Evolutionary conservation across 2,888 invertebrate species (phyloP).

Genomic region (Auanema freiburgensis): DNA sequence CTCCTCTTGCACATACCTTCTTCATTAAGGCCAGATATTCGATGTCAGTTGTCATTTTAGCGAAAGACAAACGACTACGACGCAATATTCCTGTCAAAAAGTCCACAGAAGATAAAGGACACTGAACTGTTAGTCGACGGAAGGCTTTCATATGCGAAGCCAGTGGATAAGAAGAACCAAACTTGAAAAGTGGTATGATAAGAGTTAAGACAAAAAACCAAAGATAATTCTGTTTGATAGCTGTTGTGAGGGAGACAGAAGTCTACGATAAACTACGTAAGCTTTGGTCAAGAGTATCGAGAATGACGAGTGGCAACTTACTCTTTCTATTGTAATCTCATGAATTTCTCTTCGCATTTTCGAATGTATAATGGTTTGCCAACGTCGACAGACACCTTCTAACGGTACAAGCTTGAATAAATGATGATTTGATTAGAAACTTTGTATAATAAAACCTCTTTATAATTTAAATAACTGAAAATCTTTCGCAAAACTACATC

Average conservation of each 20-base stretch:
- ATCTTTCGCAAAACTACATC: slow-evolving; percentile 41
- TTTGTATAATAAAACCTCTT: slow-evolving; percentile 15
- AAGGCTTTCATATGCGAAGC: slow-evolving; percentile 37
- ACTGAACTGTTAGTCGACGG: slow-evolving; percentile 36
- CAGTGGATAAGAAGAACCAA: slow-evolving; percentile 31
- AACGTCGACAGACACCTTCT: slow-evolving; percentile 43
- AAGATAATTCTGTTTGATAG: background rate
- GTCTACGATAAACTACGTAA: background rate
- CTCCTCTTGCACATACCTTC: slow-evolving; percentile 15
- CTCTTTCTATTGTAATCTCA: slow-evolving; percentile 40
- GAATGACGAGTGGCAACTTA: slow-evolving; percentile 14
- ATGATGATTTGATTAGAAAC: background rate
- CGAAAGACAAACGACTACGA: slow-evolving; percentile 33
- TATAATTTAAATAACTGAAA: slow-evolving; percentile 26
- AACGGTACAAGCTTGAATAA: slow-evolving; percentile 26
- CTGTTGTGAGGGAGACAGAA: background rate
- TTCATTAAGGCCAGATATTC: slow-evolving; percentile 39
- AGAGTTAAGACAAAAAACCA: background rate
- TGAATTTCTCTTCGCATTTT: slow-evolving; percentile 36
- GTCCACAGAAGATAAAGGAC: slow-evolving; percentile 37
- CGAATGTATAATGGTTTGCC: slow-evolving; percentile 36
- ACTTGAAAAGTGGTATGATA: slow-evolving; percentile 18
- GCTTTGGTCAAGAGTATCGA: background rate
- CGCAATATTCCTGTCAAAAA: slow-evolving; percentile 42
- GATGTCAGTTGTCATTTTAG: slow-evolving; percentile 41